Evolutionary conservation across 2,113 vertebrate genomes (phyloP).

Genomic region (Pterophyllum scalare): DNA sequence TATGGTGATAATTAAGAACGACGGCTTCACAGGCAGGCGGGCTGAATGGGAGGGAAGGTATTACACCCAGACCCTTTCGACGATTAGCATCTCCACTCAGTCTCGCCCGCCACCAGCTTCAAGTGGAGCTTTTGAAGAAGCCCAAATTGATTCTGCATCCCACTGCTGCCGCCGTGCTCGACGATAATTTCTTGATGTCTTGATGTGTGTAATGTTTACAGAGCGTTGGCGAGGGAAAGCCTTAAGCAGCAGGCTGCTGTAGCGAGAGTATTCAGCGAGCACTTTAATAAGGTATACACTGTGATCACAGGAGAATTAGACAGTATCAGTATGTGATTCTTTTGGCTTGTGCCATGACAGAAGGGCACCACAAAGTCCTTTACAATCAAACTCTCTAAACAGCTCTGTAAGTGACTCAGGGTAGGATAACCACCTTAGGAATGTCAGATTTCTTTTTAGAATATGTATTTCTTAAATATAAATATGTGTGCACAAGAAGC

Average conservation of each 20-base stretch:
- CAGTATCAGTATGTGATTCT: background rate
- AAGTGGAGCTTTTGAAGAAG: slow-evolving; percentile 79
- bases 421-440: background rate
- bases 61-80: slow-evolving; percentile 74
- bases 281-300: slow-evolving; percentile 17
- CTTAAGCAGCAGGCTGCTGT: slow-evolving; percentile 21
- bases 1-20: slow-evolving; percentile 78
- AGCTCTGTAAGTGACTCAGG: no score
- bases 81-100: slow-evolving; percentile 76
- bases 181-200: slow-evolving; percentile 66
- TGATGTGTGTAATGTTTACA: slow-evolving; percentile 74
- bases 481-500: background rate
- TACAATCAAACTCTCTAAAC: background rate
- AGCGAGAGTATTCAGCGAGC: slow-evolving; percentile 16
- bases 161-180: slow-evolving; percentile 27
- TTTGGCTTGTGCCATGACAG: background rate
- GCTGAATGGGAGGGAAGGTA: slow-evolving; percentile 71
- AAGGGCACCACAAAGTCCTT: background rate
- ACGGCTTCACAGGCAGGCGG: slow-evolving; percentile 66
- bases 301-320: slow-evolving; percentile 17
- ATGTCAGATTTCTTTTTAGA: background rate
- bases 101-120: slow-evolving; percentile 65
- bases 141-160: slow-evolving; percentile 78
- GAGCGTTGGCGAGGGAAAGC: slow-evolving; percentile 24
- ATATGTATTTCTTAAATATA: background rate